Conservation (phyloP, 2,888 invertebrate species). For the Rhopalosiphum nymphaeae region DNA sequence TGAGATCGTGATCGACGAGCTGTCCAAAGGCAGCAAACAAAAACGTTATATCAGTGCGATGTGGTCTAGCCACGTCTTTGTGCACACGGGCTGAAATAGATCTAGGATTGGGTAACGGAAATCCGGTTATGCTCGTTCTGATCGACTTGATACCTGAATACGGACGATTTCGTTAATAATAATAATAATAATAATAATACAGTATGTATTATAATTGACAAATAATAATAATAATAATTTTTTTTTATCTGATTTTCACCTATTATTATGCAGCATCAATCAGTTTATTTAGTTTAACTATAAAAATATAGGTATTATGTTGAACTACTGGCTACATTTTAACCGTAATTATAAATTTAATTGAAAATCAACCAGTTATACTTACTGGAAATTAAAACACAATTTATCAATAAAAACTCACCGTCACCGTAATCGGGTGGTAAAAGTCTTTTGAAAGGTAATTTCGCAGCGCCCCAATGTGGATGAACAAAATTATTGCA, state of each 20-base stretch:
- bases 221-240: too few relatives aligned
- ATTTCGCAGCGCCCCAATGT: constrained; percentile 70
- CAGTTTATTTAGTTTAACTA: too few relatives aligned
- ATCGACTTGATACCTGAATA: constrained; percentile 67
- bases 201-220: too few relatives aligned
- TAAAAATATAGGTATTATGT: too few relatives aligned
- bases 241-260: too few relatives aligned
- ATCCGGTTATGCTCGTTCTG: constrained; percentile 67
- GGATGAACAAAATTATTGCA: constrained; percentile 72
- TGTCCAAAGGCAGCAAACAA: constrained; percentile 72
- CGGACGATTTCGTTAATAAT: neutral
- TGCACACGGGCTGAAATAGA: constrained; percentile 78
- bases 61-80: constrained; percentile 73
- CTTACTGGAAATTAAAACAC: neutral
- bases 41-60: constrained; percentile 70
- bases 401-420: constrained; percentile 65
- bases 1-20: constrained; percentile 72
- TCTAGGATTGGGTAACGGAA: constrained; percentile 77
- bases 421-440: constrained; percentile 69
- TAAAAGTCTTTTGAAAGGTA: constrained; percentile 69
- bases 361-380: neutral
- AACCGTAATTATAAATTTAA: neutral
- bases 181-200: too few relatives aligned
- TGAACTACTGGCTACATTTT: too few relatives aligned
- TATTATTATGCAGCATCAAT: too few relatives aligned